These are phyloP conservation scores for Clarias batrachus DNA, from an alignment of 2,113 vertebrate species.

Conservation along the genomic window DNA sequence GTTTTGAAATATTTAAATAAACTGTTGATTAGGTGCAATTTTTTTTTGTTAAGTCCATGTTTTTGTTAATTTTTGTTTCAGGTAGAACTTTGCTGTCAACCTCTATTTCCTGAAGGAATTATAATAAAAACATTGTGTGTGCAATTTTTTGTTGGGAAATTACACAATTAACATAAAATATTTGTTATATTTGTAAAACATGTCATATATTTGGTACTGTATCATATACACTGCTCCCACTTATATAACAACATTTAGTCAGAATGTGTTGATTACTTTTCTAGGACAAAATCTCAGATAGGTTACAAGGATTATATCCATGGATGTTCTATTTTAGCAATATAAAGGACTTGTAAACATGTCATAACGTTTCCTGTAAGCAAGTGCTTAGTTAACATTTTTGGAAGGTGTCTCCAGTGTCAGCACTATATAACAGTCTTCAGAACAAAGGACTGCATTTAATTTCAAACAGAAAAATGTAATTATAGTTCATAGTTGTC, in stretches of 20 bases:
- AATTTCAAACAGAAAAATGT: not conserved
- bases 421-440: not conserved
- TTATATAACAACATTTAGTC: not conserved
- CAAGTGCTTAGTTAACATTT: not conserved
- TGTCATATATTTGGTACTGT: not conserved
- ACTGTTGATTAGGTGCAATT: not conserved
- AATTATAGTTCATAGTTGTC: not conserved
- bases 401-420: not conserved
- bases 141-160: too few relatives aligned
- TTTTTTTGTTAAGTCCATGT: not conserved
- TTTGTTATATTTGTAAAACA: not conserved
- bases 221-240: not conserved
- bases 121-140: not conserved
- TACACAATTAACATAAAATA: too few relatives aligned
- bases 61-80: not conserved
- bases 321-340: not conserved
- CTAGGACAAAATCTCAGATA: not conserved
- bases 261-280: not conserved
- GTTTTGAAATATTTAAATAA: conserved; percentile 1
- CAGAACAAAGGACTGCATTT: not conserved
- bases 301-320: not conserved
- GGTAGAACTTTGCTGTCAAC: not conserved
- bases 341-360: not conserved
- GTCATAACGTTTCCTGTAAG: not conserved
- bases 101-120: not conserved